Evolutionary conservation across 30 jellyfish, hydroid and myxozoan species (phyloP).

Genomic region (Aurelia sp.): DNA sequence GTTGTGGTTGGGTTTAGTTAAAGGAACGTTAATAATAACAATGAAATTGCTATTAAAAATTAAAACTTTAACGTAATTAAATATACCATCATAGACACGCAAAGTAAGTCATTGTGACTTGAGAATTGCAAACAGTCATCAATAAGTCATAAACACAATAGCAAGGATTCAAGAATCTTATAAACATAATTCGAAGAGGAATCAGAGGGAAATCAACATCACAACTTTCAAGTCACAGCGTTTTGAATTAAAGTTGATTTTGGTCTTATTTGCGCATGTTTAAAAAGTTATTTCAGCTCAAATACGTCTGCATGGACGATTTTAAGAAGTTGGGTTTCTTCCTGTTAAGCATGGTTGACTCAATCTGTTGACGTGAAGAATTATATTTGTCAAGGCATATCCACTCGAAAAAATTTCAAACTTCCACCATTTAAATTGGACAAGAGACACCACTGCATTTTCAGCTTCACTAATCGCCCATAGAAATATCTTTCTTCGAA

Average conservation of each 20-base stretch:
- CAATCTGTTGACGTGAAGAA: too few relatives aligned
- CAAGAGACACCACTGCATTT: too few relatives aligned
- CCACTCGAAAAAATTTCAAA: too few relatives aligned
- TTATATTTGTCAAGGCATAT: too few relatives aligned
- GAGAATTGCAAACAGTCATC: not conserved
- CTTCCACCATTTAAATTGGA: too few relatives aligned
- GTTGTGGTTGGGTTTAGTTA: too few relatives aligned
- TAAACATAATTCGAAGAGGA: not conserved
- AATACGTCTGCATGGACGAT: not conserved
- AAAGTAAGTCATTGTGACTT: not conserved
- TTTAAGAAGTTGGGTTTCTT: too few relatives aligned
- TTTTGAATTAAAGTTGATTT: not conserved
- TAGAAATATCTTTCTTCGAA: too few relatives aligned
- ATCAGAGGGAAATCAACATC: not conserved
- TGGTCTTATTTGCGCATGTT: not conserved
- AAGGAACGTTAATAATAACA: too few relatives aligned
- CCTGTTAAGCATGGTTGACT: too few relatives aligned
- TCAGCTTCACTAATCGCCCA: too few relatives aligned
- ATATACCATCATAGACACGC: not conserved
- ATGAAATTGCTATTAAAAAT: too few relatives aligned
- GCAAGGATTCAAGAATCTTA: not conserved
- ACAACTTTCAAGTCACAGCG: not conserved
- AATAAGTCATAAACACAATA: constrained; percentile 1
- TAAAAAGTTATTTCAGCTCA: not conserved
- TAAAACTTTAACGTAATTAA: not conserved